Conservation (phyloP, 1,140 invertebrate species). For the Zaprionus kolodkinae region DNA sequence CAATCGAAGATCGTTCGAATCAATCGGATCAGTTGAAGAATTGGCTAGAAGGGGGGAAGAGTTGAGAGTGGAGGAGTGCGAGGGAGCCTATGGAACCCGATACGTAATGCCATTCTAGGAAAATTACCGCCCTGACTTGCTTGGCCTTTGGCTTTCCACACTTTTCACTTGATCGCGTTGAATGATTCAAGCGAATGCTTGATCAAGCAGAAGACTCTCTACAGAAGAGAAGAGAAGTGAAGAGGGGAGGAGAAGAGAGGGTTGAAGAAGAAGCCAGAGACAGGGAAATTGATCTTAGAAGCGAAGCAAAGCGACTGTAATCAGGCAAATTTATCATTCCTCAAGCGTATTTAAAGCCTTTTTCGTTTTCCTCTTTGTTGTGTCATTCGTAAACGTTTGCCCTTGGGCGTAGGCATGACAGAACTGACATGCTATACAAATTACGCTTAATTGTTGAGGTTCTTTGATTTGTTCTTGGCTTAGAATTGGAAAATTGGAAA, state of each 20-base stretch:
- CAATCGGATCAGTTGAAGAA: not conserved
- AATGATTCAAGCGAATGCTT: slow-evolving; percentile 14
- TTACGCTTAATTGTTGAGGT: no score
- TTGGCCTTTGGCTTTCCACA: slow-evolving; percentile 49
- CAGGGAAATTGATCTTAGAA: not conserved
- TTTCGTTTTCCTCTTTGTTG: not conserved
- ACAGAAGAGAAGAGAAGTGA: not conserved
- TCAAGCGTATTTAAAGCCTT: not conserved
- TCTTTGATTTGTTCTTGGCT: no score
- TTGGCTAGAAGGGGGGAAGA: not conserved
- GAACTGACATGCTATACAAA: no score
- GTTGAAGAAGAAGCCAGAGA: not conserved
- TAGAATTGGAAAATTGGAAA: no score
- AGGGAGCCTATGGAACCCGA: slow-evolving; percentile 25
- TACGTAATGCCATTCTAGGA: slow-evolving; percentile 36
- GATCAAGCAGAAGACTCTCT: no score
- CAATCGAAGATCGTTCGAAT: slow-evolving; percentile 32
- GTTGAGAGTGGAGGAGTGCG: no score
- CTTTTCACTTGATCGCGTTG: slow-evolving; percentile 45
- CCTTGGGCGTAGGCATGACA: no score
- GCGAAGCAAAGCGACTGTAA: not conserved
- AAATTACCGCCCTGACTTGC: slow-evolving; percentile 33
- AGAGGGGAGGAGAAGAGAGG: not conserved
- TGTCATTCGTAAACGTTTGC: not conserved
- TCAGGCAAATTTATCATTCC: not conserved